Evolutionary conservation across 2,888 invertebrate genomes (phyloP).

Genomic region (Idaea straminata): DNA sequence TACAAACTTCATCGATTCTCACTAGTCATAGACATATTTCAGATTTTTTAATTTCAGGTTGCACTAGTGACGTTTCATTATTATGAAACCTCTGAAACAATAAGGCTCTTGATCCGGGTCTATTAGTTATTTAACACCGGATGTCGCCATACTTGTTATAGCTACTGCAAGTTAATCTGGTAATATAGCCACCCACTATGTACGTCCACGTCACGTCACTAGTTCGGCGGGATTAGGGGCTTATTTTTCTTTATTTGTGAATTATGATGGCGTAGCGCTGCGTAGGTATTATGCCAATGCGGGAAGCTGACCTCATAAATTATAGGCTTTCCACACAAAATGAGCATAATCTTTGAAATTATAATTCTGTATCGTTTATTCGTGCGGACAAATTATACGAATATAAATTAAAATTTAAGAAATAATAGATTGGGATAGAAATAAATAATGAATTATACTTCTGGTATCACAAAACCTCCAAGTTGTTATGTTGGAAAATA

Average conservation of each 20-base stretch:
- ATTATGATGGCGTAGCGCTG: neutral
- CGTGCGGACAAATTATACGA: neutral
- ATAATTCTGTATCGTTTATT: neutral
- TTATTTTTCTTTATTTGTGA: constrained; percentile 1
- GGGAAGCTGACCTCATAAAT: constrained; percentile 1
- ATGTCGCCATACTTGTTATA: neutral
- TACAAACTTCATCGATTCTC: too few species aligned
- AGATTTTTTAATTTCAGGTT: too few species aligned
- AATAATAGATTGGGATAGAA: too few species aligned
- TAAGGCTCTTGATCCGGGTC: too few species aligned
- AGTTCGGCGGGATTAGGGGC: neutral
- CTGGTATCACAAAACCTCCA: too few species aligned
- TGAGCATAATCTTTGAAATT: neutral
- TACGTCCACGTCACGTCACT: neutral
- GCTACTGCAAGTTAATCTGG: neutral
- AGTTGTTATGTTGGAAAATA: too few species aligned
- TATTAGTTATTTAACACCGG: neutral
- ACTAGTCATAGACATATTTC: too few species aligned
- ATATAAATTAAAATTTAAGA: neutral
- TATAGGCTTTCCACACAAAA: neutral
- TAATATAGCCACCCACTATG: neutral
- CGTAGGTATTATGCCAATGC: neutral
- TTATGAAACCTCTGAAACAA: too few species aligned
- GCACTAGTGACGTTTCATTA: too few species aligned
- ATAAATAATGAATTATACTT: too few species aligned